These are phyloP conservation scores for Drosophila obscura DNA, from an alignment of 1,140 invertebrate genomes.

Conservation along the genomic window DNA sequence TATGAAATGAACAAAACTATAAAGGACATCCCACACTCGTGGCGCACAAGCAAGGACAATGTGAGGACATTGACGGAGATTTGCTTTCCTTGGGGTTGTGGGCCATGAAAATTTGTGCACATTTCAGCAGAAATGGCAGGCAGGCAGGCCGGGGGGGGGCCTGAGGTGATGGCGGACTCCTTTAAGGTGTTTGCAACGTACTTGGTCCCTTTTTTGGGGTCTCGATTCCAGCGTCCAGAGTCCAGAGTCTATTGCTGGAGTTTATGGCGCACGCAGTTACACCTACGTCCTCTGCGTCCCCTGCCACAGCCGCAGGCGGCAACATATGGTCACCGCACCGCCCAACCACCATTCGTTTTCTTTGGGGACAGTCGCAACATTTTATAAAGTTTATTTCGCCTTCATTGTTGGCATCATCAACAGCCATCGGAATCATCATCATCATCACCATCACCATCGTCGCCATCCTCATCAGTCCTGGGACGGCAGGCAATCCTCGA, in stretches of 20 bases:
- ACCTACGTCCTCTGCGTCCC: conserved; percentile 43
- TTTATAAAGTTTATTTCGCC: conserved; percentile 70
- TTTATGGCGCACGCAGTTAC: conserved; percentile 80
- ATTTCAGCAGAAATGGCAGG: conserved; percentile 69
- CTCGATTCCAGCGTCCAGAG: background rate
- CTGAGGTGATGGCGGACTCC: conserved; percentile 64
- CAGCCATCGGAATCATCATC: conserved; percentile 59
- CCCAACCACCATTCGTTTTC: conserved; percentile 32
- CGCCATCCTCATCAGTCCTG: conserved; percentile 35
- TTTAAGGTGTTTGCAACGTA: conserved; percentile 64
- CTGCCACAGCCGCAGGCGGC: conserved; percentile 29
- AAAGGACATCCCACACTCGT: conserved; percentile 58
- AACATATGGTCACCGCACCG: conserved; percentile 69
- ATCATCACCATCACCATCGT: conserved; percentile 29
- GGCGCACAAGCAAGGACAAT: conserved; percentile 45
- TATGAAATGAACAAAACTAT: conserved; percentile 80
- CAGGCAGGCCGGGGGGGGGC: conserved; percentile 13
- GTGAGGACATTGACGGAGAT: conserved; percentile 74
- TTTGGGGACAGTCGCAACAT: conserved; percentile 62
- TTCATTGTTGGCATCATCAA: conserved; percentile 69
- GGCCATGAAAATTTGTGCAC: conserved; percentile 77
- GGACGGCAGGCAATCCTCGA: conserved; percentile 29
- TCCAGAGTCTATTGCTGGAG: conserved; percentile 71
- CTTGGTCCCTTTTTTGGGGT: conserved; percentile 59
- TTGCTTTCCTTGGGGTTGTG: conserved; percentile 58